Conservation (phyloP, 2,113 vertebrate genomes). For the Cynocephalus volans region DNA sequence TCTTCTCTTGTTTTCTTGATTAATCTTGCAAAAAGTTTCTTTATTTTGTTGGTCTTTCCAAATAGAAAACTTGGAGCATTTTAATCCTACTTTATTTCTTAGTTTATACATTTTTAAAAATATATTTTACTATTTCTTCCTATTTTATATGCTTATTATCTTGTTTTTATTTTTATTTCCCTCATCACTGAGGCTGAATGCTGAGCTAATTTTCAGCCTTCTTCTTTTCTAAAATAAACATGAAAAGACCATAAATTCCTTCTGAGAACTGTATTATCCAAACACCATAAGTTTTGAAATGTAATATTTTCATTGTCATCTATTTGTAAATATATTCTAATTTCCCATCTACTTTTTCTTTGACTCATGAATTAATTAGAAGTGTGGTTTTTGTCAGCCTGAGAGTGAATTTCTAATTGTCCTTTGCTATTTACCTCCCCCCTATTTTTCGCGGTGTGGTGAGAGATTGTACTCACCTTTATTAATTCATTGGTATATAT, state of each 20-base stretch:
- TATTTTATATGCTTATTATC: neutral
- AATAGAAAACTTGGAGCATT: neutral
- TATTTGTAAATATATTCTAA: slow-evolving; percentile 26
- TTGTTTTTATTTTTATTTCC: neutral
- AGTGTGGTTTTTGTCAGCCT: neutral
- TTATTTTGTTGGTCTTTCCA: neutral
- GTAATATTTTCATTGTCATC: neutral
- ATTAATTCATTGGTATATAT: neutral
- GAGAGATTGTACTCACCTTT: neutral
- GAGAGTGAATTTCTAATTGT: neutral
- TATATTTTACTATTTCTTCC: slow-evolving; percentile 4
- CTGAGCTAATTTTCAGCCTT: neutral
- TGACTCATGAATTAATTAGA: slow-evolving; percentile 31
- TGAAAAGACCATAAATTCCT: neutral
- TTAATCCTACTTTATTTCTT: neutral
- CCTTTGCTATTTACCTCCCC: neutral
- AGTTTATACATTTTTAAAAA: neutral
- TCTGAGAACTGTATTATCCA: neutral
- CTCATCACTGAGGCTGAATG: neutral
- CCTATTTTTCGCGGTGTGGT: neutral
- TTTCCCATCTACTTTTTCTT: slow-evolving; percentile 7
- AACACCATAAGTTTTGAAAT: neutral
- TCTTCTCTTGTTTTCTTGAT: slow-evolving; percentile 4
- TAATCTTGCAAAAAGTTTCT: neutral
- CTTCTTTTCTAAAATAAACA: neutral